These are phyloP conservation scores for Hydrolagus affinis DNA, from an alignment of 2,113 vertebrate genomes.

Conservation along the genomic window DNA sequence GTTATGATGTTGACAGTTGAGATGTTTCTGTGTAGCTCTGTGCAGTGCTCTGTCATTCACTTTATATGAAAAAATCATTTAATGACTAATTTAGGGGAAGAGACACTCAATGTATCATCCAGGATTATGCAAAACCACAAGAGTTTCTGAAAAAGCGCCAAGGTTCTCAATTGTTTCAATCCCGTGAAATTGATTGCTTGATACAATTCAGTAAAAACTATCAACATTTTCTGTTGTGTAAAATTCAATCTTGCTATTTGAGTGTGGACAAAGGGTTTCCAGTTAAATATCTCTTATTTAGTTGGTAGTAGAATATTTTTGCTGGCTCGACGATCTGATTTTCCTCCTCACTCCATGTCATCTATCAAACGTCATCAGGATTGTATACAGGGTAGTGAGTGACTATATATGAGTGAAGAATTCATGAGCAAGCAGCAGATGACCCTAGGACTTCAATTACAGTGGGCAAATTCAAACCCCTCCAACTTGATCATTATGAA, in stretches of 20 bases:
- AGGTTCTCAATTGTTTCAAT: not conserved
- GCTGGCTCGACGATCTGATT: not conserved
- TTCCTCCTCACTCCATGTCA: not conserved
- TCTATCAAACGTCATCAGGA: no score
- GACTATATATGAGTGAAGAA: no score
- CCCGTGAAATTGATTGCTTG: not conserved
- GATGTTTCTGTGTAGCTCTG: not conserved
- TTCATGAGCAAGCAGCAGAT: no score
- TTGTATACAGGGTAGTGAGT: no score
- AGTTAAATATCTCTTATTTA: not conserved
- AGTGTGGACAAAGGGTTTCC: not conserved
- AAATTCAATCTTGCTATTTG: not conserved
- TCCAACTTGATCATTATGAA: no score
- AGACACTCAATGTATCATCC: not conserved
- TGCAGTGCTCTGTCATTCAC: not conserved
- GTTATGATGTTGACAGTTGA: not conserved
- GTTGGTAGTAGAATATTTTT: not conserved
- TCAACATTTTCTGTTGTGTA: not conserved
- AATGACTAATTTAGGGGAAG: not conserved
- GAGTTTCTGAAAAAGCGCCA: not conserved
- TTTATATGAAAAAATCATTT: constrained; percentile 3
- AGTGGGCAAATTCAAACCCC: no score
- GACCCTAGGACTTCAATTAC: no score
- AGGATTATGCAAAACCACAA: not conserved
- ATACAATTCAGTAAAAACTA: constrained; percentile 13